These are phyloP conservation scores for Heliornis fulica DNA, from an alignment of 2,113 vertebrate species.

Conservation along the genomic window DNA sequence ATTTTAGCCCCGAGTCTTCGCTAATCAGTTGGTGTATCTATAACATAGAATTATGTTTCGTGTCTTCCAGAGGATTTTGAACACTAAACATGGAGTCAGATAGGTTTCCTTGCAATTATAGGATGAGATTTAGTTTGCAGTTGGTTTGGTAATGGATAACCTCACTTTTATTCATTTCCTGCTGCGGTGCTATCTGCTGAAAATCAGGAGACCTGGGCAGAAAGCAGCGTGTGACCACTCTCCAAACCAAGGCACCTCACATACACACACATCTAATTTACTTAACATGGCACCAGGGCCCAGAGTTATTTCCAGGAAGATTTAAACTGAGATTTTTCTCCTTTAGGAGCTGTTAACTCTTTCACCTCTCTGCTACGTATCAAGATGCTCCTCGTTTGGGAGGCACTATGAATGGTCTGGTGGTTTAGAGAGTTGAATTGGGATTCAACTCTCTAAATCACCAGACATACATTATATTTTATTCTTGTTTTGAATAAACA, in stretches of 20 bases:
- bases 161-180: neutral
- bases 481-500: no score
- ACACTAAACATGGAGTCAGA: neutral
- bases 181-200: neutral
- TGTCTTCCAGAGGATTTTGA: neutral
- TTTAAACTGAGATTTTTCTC: neutral
- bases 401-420: neutral
- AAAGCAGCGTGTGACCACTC: neutral
- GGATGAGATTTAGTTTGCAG: neutral
- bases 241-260: neutral
- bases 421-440: neutral
- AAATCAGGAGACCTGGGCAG: neutral
- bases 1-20: neutral
- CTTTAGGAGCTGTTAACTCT: neutral
- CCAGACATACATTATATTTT: no score
- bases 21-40: neutral
- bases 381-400: neutral
- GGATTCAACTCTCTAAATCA: no score
- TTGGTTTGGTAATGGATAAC: slow-evolving; percentile 20
- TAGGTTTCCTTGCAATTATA: slow-evolving; percentile 9
- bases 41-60: neutral
- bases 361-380: neutral
- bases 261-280: neutral
- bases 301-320: neutral
- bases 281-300: neutral